These are phyloP conservation scores for Hofmannophila pseudospretella DNA, from an alignment of 2,888 invertebrate species.

Conservation along the genomic window DNA sequence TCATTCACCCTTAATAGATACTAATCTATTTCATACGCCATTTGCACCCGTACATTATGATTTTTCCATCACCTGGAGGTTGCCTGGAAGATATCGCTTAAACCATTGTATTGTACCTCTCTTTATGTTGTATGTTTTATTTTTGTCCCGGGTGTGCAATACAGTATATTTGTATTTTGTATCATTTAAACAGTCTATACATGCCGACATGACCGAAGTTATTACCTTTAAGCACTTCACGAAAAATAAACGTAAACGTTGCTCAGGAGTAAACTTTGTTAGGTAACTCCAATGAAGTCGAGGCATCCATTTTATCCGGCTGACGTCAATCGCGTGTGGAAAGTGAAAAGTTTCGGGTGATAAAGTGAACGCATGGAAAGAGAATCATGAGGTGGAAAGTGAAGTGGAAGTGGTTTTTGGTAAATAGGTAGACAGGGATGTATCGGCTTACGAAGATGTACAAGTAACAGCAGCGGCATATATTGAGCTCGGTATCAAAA, in stretches of 20 bases:
- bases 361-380: constrained; percentile 34
- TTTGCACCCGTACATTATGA: too few relatives aligned
- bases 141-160: too few relatives aligned
- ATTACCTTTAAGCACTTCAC: constrained; percentile 1
- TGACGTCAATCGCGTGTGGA: constrained; percentile 47
- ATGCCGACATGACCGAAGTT: neutral
- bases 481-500: too few relatives aligned
- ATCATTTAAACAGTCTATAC: too few relatives aligned
- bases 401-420: constrained; percentile 15
- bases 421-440: neutral
- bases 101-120: too few relatives aligned
- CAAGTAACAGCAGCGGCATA: too few relatives aligned
- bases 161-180: too few relatives aligned
- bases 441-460: constrained; percentile 1
- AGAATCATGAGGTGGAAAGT: constrained; percentile 14
- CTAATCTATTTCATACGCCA: too few relatives aligned
- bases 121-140: too few relatives aligned
- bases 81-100: too few relatives aligned
- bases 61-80: too few relatives aligned
- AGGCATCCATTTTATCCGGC: constrained; percentile 33
- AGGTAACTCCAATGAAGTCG: constrained; percentile 19
- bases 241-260: constrained; percentile 4
- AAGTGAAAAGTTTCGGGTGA: constrained; percentile 49
- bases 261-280: constrained; percentile 16
- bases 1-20: too few relatives aligned